Evolutionary conservation across 2,888 invertebrate genomes (phyloP), one percentile per base, ranked within the genome.

Genomic region (Hesperia comma): DNA sequence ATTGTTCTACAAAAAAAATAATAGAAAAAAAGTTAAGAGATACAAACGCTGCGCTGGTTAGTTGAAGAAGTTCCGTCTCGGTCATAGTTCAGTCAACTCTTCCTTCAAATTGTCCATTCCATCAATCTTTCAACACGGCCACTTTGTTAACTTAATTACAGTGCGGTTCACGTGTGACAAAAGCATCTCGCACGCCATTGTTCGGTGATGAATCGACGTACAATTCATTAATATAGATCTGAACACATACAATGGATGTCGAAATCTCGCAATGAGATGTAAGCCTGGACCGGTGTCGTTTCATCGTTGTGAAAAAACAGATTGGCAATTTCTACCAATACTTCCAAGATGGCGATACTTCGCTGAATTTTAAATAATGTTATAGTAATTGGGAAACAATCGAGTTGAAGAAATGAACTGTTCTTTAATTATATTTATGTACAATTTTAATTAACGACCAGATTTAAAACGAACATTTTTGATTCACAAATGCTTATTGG

Each of bases 121-220:
- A 80, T 81, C 77, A 79, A 80, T 80, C 79, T 79, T 71, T 68
- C 70, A 53, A 60, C 55, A 61, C 69, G 63, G 61, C 64, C 71
- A 77, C 77, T 80, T 79, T 79, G 79, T 79, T 81, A 82, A 77
- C 78, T 77, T 81, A 81, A 83, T 79, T 78, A 77, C 76, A 71
- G 72, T 72, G 74, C 72, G 74, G 79, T 79, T 80, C 80, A 75
- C 82, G 77, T 82, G 82, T 81, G 82, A 83, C 81, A 81, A 77
- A 78, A 73, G 75, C 75, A 66, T 74, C 77, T 73, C 74, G 69
- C 74, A 71, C 70, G 71, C 75, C 70, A 79, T 82, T 82, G 82
- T 81, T 76, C 75, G 75, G 71, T 77, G 79, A 79, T 77, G 77
- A 77, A 77, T 77, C 73, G 77, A 71, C 74, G 74, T 73, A 77